Evolutionary conservation across 2,797 vertebrate species (phyloP).

Genomic region (Halcyon leucocephala): DNA sequence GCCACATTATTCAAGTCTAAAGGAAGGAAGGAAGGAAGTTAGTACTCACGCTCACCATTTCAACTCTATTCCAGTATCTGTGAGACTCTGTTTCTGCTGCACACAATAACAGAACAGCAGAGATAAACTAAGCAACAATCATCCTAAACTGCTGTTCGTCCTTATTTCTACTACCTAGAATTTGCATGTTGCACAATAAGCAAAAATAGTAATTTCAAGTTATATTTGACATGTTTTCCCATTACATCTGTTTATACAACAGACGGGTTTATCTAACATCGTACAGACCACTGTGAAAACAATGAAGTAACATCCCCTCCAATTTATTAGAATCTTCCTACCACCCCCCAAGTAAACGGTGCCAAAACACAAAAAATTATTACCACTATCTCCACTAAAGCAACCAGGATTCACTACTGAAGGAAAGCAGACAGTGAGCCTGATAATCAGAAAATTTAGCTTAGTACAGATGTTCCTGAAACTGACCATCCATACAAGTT

Average conservation of each 20-base stretch:
- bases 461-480: not conserved
- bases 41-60: not conserved
- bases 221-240: not conserved
- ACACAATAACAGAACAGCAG: not conserved
- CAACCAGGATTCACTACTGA: not conserved
- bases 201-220: not conserved
- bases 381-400: not conserved
- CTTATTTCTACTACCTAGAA: not conserved
- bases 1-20: slow-evolving; percentile 88
- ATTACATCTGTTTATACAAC: not conserved
- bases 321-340: not conserved
- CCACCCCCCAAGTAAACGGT: not conserved
- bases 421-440: not conserved
- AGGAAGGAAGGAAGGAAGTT: not conserved
- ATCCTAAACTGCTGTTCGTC: not conserved
- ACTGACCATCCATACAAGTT: slow-evolving; percentile 95
- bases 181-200: not conserved
- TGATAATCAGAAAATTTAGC: not conserved
- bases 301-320: not conserved
- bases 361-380: not conserved
- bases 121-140: not conserved
- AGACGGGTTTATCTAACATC: not conserved
- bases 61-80: not conserved
- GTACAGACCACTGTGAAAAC: not conserved
- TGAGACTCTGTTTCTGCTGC: not conserved